These are phyloP conservation scores for Lasius fuliginosus DNA, from an alignment of 2,888 invertebrate genomes.

Conservation along the genomic window DNA sequence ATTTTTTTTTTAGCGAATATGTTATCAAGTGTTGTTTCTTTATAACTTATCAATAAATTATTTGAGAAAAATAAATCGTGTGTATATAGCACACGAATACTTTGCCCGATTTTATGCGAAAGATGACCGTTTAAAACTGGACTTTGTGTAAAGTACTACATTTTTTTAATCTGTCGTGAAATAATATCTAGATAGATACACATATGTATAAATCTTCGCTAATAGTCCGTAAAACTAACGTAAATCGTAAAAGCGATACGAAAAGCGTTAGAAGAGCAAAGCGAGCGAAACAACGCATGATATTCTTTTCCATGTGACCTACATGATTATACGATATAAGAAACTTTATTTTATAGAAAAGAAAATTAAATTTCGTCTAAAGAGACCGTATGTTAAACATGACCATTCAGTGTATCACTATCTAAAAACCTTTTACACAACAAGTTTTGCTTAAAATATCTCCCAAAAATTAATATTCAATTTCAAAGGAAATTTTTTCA, in stretches of 20 bases:
- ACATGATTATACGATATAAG: neutral
- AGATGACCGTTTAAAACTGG: neutral
- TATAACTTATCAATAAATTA: neutral
- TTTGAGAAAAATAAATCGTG: slow-evolving; percentile 15
- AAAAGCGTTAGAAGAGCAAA: neutral
- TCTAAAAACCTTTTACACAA: neutral
- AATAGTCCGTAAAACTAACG: slow-evolving; percentile 69
- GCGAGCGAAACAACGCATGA: neutral
- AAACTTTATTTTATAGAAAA: neutral
- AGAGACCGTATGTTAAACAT: neutral
- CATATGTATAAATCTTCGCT: slow-evolving; percentile 70
- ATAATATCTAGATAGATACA: slow-evolving; percentile 56
- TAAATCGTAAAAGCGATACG: slow-evolving; percentile 68
- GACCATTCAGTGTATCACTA: neutral
- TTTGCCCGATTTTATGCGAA: neutral
- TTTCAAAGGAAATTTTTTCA: neutral
- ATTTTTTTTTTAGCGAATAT: neutral
- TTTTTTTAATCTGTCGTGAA: slow-evolving; percentile 51
- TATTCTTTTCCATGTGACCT: too few relatives aligned
- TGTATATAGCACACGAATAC: neutral
- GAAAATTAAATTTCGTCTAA: neutral
- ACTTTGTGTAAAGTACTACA: slow-evolving; percentile 45
- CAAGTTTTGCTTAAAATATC: neutral
- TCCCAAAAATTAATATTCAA: neutral
- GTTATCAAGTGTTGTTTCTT: neutral